Evolutionary conservation across 2,797 vertebrate genomes (phyloP).

Genomic region (Graptemys geographica): DNA sequence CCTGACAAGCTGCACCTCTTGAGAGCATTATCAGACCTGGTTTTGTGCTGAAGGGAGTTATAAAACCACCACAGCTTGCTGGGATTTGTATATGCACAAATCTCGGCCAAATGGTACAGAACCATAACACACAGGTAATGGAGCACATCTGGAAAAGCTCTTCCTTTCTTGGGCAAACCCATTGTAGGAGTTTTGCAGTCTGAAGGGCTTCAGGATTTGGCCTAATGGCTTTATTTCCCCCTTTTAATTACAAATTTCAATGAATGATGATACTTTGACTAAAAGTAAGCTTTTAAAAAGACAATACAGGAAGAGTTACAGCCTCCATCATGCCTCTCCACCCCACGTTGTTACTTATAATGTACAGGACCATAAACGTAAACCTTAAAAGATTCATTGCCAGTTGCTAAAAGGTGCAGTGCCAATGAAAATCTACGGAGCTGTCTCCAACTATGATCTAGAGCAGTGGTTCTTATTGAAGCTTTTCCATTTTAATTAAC

Average conservation of each 20-base stretch:
- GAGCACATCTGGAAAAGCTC: accelerated
- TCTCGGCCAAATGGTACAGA: background rate
- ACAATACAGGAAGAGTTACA: background rate
- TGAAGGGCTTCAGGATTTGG: background rate
- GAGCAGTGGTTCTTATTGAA: background rate
- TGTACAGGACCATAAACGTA: background rate
- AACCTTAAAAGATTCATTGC: background rate
- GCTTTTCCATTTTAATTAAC: no score
- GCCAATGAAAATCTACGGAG: background rate
- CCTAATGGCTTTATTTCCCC: background rate
- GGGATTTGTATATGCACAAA: background rate
- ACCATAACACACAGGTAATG: accelerated
- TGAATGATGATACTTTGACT: background rate
- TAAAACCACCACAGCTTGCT: background rate
- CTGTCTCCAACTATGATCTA: slow-evolving; percentile 24
- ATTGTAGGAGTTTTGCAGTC: background rate
- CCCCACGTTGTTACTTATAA: background rate
- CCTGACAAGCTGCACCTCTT: background rate
- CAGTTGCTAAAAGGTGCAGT: background rate
- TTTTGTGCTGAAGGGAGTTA: background rate
- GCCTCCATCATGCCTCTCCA: background rate
- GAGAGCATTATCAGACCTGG: background rate
- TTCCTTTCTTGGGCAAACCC: background rate
- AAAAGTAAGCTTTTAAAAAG: background rate
- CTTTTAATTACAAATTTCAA: background rate